These are phyloP conservation scores for Lepeophtheirus nordmannii DNA, from an alignment of 2,888 invertebrate genomes.

Conservation along the genomic window DNA sequence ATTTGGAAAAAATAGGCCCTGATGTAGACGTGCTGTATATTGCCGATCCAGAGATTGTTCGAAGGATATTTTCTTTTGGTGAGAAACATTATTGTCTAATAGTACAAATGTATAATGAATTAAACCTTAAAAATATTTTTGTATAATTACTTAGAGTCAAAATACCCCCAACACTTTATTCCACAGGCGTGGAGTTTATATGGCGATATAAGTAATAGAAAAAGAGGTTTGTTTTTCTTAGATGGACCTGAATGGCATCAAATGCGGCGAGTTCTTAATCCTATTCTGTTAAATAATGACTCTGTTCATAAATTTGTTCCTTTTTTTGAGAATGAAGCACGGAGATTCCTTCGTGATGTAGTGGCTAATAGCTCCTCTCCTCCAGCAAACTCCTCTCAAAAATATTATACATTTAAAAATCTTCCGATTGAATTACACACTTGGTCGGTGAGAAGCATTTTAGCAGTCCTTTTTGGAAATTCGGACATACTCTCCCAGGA, in stretches of 20 bases:
- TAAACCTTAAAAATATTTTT: neutral
- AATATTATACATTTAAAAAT: no score
- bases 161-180: neutral
- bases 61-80: no score
- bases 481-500: no score
- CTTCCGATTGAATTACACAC: neutral
- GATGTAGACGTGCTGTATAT: neutral
- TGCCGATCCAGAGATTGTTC: neutral
- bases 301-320: neutral
- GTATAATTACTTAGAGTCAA: neutral
- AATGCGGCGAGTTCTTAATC: neutral
- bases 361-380: no score
- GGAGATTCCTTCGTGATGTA: neutral
- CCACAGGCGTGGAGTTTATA: neutral
- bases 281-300: neutral
- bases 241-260: slow-evolving; percentile 3
- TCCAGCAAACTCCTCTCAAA: no score
- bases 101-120: neutral
- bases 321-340: neutral
- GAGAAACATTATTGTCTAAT: no score
- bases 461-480: neutral
- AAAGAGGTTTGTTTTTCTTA: neutral
- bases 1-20: neutral
- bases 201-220: neutral
- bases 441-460: neutral